These are phyloP conservation scores for Diadema setosum DNA, from an alignment of 35 echinoderm and acorn worm genomes.

Conservation along the genomic window DNA sequence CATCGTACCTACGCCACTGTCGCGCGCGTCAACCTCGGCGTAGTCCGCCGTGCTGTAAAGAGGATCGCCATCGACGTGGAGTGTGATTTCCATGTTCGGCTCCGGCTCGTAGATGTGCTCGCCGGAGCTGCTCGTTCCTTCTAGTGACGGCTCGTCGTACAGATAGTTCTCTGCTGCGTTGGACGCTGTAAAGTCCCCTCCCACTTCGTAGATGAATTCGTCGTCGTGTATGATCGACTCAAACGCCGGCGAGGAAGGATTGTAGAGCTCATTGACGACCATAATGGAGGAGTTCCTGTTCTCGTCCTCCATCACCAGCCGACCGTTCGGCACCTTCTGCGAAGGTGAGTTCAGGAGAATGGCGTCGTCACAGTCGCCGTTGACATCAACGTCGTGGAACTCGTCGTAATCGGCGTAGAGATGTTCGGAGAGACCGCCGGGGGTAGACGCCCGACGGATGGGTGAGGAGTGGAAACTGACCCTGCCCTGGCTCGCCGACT, in stretches of 20 bases:
- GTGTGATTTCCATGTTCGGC: background rate
- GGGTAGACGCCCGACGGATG: background rate
- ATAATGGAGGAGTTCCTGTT: background rate
- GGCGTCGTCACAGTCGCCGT: background rate
- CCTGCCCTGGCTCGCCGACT: background rate
- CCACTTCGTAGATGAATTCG: background rate
- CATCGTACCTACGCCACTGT: background rate
- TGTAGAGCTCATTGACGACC: background rate
- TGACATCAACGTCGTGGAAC: background rate
- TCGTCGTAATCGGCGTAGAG: background rate
- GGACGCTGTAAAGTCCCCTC: background rate
- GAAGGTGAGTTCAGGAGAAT: background rate
- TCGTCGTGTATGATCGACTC: no score
- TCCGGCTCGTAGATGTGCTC: conserved; percentile 3
- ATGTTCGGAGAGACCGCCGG: background rate
- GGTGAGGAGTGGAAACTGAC: background rate
- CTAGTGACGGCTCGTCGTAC: background rate
- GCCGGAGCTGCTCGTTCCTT: background rate
- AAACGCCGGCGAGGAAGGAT: background rate
- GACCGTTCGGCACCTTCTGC: background rate
- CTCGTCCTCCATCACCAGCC: background rate
- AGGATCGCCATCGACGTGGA: background rate
- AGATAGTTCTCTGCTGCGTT: background rate
- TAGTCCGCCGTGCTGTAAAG: background rate
- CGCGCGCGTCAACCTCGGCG: background rate